These are phyloP conservation scores for Malthinus flaveolus DNA, from an alignment of 2,888 invertebrate species.

Conservation along the genomic window DNA sequence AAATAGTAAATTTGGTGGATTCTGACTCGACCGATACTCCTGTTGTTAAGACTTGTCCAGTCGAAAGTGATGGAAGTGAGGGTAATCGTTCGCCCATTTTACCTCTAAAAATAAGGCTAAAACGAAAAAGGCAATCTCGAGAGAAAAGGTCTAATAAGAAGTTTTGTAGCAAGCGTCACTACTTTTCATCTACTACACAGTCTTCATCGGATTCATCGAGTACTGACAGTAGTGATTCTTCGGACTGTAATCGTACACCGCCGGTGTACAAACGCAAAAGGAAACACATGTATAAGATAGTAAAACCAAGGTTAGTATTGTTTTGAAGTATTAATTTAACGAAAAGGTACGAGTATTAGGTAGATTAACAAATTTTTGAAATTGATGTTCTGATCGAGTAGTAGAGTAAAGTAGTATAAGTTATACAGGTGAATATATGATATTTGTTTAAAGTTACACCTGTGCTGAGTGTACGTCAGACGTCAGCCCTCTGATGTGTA, in stretches of 20 bases:
- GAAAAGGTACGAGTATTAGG: no score
- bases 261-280: conserved; percentile 13
- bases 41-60: conserved; percentile 10
- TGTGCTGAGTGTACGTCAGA: no score
- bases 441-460: no score
- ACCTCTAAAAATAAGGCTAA: conserved; percentile 42
- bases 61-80: conserved; percentile 13
- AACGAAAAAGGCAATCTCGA: conserved; percentile 39
- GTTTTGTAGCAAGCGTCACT: conserved; percentile 5
- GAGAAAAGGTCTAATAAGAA: conserved; percentile 32
- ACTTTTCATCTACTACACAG: conserved; percentile 1
- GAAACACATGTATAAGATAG: conserved; percentile 17
- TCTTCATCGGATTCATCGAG: conserved; percentile 8
- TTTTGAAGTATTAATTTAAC: no score
- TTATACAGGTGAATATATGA: no score
- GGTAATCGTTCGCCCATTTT: conserved; percentile 33
- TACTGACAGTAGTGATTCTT: conserved; percentile 8
- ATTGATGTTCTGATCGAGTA: no score
- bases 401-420: no score
- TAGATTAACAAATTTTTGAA: no score
- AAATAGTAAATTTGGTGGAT: conserved; percentile 36
- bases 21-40: conserved; percentile 31
- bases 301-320: conserved; percentile 13
- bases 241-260: neutral
- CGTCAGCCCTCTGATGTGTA: no score